phyloP scores from a whole-genome alignment of 2,888 invertebrate genomes.

The Drosophila macrospina region DNA sequence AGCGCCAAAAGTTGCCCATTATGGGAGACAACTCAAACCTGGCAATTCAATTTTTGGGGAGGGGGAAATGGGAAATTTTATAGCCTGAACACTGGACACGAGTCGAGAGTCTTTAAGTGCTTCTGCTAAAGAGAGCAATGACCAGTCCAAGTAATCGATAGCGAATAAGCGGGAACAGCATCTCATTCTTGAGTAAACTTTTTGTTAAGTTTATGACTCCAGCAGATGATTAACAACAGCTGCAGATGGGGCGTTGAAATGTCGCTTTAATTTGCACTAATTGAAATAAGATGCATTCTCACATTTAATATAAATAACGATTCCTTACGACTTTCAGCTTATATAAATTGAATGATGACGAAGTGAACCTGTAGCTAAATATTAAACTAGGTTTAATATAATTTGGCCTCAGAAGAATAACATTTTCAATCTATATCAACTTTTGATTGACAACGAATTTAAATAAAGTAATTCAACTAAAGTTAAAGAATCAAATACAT shows the following conservation, averaged over 20 bases:
- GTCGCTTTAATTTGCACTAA: background rate
- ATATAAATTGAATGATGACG: no score
- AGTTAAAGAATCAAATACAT: no score
- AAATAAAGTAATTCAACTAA: no score
- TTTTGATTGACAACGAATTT: no score
- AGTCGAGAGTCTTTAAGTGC: constrained; percentile 38
- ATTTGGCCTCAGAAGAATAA: no score
- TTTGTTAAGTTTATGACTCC: constrained; percentile 26
- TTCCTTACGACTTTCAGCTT: no score
- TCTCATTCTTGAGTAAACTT: background rate
- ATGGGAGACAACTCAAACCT: constrained; percentile 19
- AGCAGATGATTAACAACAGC: constrained; percentile 34
- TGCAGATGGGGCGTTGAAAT: constrained; percentile 4
- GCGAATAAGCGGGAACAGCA: background rate
- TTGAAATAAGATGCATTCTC: background rate
- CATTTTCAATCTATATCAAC: no score
- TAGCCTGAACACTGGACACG: constrained; percentile 7
- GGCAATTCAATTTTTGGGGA: constrained; percentile 44
- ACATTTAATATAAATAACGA: background rate
- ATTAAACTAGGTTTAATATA: no score
- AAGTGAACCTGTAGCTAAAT: no score
- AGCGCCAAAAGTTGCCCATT: constrained; percentile 34
- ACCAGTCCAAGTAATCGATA: constrained; percentile 49
- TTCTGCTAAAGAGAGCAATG: constrained; percentile 27
- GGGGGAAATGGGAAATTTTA: constrained; percentile 10